Evolutionary conservation across 2,113 vertebrate species (phyloP).

Genomic region (Cottus gobio): DNA sequence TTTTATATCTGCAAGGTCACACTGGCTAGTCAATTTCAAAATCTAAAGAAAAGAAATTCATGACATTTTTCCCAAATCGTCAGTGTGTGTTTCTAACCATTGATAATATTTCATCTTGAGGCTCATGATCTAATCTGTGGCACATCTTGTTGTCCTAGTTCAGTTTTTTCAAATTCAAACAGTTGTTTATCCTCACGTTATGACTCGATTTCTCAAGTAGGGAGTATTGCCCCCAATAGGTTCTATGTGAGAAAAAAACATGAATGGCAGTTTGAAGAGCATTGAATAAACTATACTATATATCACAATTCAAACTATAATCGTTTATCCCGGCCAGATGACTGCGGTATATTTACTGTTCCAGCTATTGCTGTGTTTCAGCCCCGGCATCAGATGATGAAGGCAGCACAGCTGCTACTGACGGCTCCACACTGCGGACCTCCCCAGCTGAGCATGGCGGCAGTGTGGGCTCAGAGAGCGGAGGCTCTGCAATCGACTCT

Average conservation of each 20-base stretch:
- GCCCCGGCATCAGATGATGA: slow-evolving; percentile 99
- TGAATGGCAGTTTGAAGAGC: background rate
- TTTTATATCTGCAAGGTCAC: slow-evolving; percentile 11
- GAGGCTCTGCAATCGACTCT: slow-evolving; percentile 96
- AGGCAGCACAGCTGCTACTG: slow-evolving; percentile 98
- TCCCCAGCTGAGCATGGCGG: slow-evolving; percentile 98
- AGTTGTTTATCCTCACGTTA: background rate
- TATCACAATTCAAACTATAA: slow-evolving; percentile 53
- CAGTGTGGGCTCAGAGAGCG: slow-evolving; percentile 98
- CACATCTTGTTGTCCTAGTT: background rate
- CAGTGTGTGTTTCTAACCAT: background rate
- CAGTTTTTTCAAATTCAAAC: background rate
- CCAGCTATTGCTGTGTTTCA: slow-evolving; percentile 97
- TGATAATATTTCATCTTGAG: background rate
- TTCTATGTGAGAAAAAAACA: background rate
- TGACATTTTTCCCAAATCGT: background rate
- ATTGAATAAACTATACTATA: too few relatives aligned
- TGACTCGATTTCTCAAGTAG: background rate
- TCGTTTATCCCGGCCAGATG: slow-evolving; percentile 68
- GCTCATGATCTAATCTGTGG: background rate
- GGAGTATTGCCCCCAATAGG: background rate
- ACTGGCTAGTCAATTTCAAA: background rate
- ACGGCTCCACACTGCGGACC: slow-evolving; percentile 96
- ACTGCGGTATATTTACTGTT: slow-evolving; percentile 91
- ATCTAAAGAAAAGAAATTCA: too few relatives aligned